Evolutionary conservation across 2,113 vertebrate genomes (phyloP), one percentile per base, ranked within the genome.

Genomic region (Pontoporia blainvillei): DNA sequence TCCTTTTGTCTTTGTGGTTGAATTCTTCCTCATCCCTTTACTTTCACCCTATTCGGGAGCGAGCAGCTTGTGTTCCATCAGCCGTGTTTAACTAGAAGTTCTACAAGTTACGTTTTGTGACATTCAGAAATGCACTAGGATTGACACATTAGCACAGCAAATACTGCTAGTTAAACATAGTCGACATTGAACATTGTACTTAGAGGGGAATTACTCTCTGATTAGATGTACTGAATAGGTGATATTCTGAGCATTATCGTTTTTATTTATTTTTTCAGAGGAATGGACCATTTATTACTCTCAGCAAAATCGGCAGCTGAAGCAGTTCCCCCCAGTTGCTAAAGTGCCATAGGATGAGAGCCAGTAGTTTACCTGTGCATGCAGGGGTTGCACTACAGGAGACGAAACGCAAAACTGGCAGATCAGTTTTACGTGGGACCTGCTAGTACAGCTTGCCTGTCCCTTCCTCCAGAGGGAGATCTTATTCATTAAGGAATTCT

Each of bases 81-180:
- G 49, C 85, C 2, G 0, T 9, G 8, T 66, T 61, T n/a, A 83
- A n/a, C 61, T 36, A 11, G 64, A 57, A 86, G 57, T 23, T 36
- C 34, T 27, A 2, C 27, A 7, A 1, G 7, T 29, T 64, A 15
- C 1, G 10, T 44, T 46, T 2, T 17, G 3, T 20, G 14, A 31
- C 49, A 29, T 27, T 86, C 54, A 64, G 13, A 8, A 25, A 3
- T 29, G 23, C 49, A 86, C 75, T 39, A 62, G 39, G 39, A 52
- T 20, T n/a, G 46, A 34, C 34, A 39, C 27, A 1, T 41, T 17
- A 25, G 57, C 25, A 34, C 10, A 31, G 39, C 10, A 41, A 34
- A 59, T 27, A 5, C 17, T 31, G 67, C 85, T 41, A 3, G 20
- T 54, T 29, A 57, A 41, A 72, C 49, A 17, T 0, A 20, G 66